Evolutionary conservation across 1,140 invertebrate species (phyloP).

Genomic region (Physella acuta): DNA sequence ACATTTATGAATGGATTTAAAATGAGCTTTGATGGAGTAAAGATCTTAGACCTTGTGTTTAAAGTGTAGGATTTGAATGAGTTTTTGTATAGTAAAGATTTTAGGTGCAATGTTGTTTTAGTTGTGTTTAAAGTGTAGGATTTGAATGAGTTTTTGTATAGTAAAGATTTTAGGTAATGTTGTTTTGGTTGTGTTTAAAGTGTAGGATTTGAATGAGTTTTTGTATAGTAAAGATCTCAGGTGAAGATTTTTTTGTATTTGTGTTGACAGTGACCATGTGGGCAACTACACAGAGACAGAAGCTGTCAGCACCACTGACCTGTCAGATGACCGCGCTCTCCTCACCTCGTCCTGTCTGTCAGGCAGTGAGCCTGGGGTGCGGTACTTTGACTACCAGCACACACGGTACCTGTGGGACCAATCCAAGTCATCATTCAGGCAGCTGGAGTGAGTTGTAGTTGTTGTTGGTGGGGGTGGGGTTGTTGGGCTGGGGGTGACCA

Average conservation of each 20-base stretch:
- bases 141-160: too few relatives aligned
- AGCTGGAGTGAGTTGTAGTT: slow-evolving; percentile 54
- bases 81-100: too few relatives aligned
- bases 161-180: not conserved
- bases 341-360: slow-evolving; percentile 7
- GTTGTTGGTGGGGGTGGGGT: too few relatives aligned
- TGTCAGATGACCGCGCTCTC: slow-evolving; percentile 13
- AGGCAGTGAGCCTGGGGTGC: slow-evolving; percentile 29
- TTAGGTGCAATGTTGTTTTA: too few relatives aligned
- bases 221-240: not conserved
- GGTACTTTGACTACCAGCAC: slow-evolving; percentile 54
- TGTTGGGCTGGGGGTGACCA: too few relatives aligned
- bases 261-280: slow-evolving; percentile 10
- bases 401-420: slow-evolving; percentile 53
- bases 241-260: not conserved
- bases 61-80: too few relatives aligned
- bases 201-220: not conserved
- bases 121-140: too few relatives aligned
- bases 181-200: not conserved
- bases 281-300: not conserved
- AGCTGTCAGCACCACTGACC: not conserved
- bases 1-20: too few relatives aligned
- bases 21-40: too few relatives aligned
- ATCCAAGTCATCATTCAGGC: slow-evolving; percentile 35
- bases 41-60: too few relatives aligned